These are phyloP conservation scores for Clarias laeviceps DNA, from an alignment of 2,797 vertebrate species.

Conservation along the genomic window DNA sequence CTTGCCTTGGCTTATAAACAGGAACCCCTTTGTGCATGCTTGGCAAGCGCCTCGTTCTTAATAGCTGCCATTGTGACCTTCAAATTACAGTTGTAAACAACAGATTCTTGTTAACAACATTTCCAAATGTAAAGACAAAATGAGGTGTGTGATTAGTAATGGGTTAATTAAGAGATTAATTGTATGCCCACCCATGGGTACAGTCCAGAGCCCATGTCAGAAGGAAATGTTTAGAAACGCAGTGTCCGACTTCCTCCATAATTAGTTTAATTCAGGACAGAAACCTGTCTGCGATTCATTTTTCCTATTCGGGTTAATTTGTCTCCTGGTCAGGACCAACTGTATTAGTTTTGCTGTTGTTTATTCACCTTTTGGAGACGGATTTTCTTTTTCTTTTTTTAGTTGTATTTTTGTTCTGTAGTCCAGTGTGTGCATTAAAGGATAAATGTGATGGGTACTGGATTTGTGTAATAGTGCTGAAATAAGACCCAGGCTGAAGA, in stretches of 20 bases:
- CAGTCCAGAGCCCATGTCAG: conserved; percentile 23
- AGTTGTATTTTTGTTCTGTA: conserved; percentile 16
- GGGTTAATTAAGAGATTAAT: conserved; percentile 31
- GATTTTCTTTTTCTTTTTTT: background rate
- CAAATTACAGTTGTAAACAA: conserved; percentile 28
- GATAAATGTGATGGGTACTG: conserved; percentile 14
- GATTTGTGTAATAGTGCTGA: conserved; percentile 37
- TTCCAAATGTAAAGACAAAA: conserved; percentile 28
- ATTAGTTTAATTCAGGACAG: conserved; percentile 18
- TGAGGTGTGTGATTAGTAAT: conserved; percentile 42
- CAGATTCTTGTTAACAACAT: conserved; percentile 3
- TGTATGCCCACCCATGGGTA: background rate
- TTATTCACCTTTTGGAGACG: conserved; percentile 35
- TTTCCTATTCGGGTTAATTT: conserved; percentile 33
- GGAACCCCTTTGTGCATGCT: conserved; percentile 27
- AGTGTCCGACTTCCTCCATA: background rate
- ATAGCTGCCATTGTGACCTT: conserved; percentile 27
- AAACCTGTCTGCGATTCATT: conserved; percentile 3
- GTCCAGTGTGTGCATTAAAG: conserved; percentile 30
- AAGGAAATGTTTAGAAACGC: background rate
- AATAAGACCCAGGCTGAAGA: conserved; percentile 35
- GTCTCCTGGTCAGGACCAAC: conserved; percentile 24
- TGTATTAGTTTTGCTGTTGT: conserved; percentile 34
- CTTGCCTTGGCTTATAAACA: conserved; percentile 31
- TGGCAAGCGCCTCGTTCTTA: conserved; percentile 29